Base-by-base conservation (phyloP, 2,797 vertebrate genomes). In the Rachycentron canadum region DNA sequence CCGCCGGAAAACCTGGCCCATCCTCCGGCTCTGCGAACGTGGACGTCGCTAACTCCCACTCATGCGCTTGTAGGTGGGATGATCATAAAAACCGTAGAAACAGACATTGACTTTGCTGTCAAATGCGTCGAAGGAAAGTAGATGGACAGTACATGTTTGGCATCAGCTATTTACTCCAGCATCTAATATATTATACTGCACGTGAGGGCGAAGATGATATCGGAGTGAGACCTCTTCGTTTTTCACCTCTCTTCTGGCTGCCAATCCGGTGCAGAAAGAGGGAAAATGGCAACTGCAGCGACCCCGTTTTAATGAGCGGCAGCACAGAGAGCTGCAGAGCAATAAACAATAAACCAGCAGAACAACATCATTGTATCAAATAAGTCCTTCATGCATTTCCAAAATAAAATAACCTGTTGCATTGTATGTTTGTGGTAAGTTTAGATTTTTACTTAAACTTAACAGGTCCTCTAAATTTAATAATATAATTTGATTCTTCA, bases 211-310 rank as follows among this genome's bases (percentile, higher is more conserved):
- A 28, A 43, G 0, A 68, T 17, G 7, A 10, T 5, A 1, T 69
- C 60, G 32, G 72, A 90, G 89, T 91, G 72, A 79, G 43, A 70
- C 43, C 9, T 90, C 85, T 50, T 45, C 2, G 0, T 5, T 41
- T 56, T 50, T 1, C 8, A 2, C 11, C 5, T 4, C 36, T 76
- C 61, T 43, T 50, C 63, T 47, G 2, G 69, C n/a, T 69, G 70
- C 43, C 55, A 85, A 75, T 65, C 63, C 66, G 23, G 77, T 61
- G 78, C 73, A 78, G 69, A 55, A 57, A 72, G 32, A 72, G 4
- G 40, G 34, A 57, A 59, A 43, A n/a, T 9, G 1, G 25, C 7
- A 43, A 23, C 75, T 41, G 73, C 85, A 91, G 92, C 88, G 90
- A 81, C 87, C 70, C 79, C 52, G 49, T 32, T 25, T 47, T 21